Evolutionary conservation across 2,797 vertebrate genomes (phyloP).

Genomic region (Cheirogaleus major): DNA sequence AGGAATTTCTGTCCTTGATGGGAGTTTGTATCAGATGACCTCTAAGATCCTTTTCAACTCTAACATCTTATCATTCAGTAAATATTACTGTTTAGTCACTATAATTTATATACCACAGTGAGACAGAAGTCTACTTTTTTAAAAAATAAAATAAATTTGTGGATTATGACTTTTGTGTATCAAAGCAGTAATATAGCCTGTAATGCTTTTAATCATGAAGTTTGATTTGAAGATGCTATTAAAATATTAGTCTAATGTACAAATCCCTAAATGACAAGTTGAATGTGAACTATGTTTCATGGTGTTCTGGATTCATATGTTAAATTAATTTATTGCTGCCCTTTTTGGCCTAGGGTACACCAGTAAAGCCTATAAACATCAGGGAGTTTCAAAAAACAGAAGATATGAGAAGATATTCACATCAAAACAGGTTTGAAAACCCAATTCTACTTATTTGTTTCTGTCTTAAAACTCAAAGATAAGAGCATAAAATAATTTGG

Average conservation of each 20-base stretch:
- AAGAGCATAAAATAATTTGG: conserved; percentile 37
- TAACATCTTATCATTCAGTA: not conserved
- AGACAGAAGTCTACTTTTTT: not conserved
- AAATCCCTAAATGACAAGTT: conserved; percentile 19
- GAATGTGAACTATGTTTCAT: not conserved
- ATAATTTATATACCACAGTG: not conserved
- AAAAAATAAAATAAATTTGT: conserved; percentile 15
- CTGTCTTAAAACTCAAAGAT: conserved; percentile 32
- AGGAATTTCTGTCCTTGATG: not conserved
- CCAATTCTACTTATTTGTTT: conserved; percentile 47
- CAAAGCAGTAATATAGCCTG: not conserved
- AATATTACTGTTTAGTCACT: conserved; percentile 26
- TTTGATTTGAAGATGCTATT: conserved; percentile 20
- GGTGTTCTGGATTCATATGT: conserved; percentile 13
- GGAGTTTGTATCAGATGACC: not conserved
- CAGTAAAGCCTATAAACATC: conserved; percentile 85
- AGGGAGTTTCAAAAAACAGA: conserved; percentile 89
- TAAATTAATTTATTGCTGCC: conserved; percentile 41
- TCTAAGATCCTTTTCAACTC: not conserved
- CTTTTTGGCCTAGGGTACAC: conserved; percentile 87
- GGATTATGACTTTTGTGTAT: conserved; percentile 40
- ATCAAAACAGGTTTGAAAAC: conserved; percentile 87
- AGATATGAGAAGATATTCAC: conserved; percentile 86
- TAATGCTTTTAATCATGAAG: conserved; percentile 9
- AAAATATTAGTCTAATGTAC: not conserved